Percentiles rank a stretch among this genome's conserved stretches.
Conservation (phyloP, 2,888 invertebrate genomes). For the Tyria jacobaeae region DNA sequence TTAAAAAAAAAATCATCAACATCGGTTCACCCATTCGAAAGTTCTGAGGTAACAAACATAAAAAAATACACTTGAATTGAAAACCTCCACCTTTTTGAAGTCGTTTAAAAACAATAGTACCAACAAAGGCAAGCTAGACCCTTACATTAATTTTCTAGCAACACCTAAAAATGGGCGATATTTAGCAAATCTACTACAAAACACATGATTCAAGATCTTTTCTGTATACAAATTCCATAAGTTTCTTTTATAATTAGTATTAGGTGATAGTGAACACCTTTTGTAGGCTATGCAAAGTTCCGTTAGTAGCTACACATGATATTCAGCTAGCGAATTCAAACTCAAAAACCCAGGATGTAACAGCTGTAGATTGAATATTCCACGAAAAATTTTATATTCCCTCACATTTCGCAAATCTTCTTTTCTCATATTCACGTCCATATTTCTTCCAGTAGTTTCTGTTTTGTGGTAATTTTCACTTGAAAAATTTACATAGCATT, state of each 20-base stretch:
- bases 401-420: constrained; percentile 56
- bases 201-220: no score
- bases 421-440: constrained; percentile 43
- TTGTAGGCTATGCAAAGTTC: neutral
- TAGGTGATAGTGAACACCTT: neutral
- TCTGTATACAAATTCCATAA: no score
- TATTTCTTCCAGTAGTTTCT: constrained; percentile 18
- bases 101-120: no score
- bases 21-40: no score
- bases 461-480: neutral
- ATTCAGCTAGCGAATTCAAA: constrained; percentile 55
- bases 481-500: neutral
- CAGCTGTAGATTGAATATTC: constrained; percentile 74
- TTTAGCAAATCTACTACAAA: no score
- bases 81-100: no score
- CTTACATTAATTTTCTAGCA: no score
- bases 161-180: no score
- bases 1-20: no score
- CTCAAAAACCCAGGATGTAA: constrained; percentile 60
- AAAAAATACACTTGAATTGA: no score
- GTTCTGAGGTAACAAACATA: no score
- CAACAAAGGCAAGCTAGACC: no score
- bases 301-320: constrained; percentile 17
- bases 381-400: constrained; percentile 59
- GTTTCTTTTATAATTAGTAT: neutral